Base-by-base conservation (phyloP, 2,888 invertebrate species). In the Strigamia crassipes region DNA sequence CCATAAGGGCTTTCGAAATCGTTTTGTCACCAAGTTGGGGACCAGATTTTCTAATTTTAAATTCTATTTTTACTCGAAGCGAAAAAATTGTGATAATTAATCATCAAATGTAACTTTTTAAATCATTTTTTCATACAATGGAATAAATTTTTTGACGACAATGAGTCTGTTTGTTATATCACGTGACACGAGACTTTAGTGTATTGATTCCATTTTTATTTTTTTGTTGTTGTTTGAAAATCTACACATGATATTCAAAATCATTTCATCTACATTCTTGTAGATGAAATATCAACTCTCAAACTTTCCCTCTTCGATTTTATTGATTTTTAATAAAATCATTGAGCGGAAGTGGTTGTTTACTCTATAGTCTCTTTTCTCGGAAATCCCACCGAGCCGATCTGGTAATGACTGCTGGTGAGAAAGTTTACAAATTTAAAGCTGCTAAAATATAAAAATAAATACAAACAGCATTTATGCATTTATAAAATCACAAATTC, bases 241-340 rank as follows among this genome's bases (percentile, higher is more conserved):
- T 27, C 27, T 27, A 27, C 38, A 10, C 10, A 38, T 38, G 38
- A 38, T 4, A 9, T 6, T 38, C 38, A 38, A 38, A 10, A 38
- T 38, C 38, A 38, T 38, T 12, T 4, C 10, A 51, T 51, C n/a
- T n/a, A n/a, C n/a, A n/a, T n/a, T n/a, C n/a, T n/a, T n/a, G n/a
- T n/a, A n/a, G n/a, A n/a, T n/a, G n/a, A n/a, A n/a, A n/a, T n/a
- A n/a, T 3, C 27, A 77, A 9, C 4, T 21, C 18, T 18, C 12
- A 27, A n/a, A n/a, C 12, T 79, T 51, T 3, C 95, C 96, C 87
- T 99, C 99, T 91, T 97, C 97, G 87, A 99, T 94, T 90, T 99
- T 99, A 91, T 98, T 96, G 91, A 97, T 97, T 93, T 99, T 99
- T 89, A 99, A 92, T 89, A 97, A 92, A 92, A 97, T 96, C 96